These are phyloP conservation scores for Nomada lathburiana DNA, from an alignment of 2,888 invertebrate genomes.

Conservation along the genomic window DNA sequence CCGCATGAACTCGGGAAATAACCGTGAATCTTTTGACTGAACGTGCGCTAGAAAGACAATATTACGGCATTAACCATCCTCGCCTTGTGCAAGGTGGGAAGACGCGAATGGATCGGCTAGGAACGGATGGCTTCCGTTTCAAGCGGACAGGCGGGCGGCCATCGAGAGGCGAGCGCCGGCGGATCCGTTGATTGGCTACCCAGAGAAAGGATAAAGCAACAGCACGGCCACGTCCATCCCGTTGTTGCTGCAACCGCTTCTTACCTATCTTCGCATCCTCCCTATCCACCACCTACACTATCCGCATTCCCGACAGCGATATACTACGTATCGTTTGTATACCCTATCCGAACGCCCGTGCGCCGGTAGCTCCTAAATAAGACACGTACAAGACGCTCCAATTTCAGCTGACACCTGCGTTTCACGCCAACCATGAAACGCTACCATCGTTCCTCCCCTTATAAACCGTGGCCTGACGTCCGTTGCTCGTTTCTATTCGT, in stretches of 20 bases:
- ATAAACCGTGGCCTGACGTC: conserved; percentile 3
- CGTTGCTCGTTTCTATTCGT: conserved; percentile 23
- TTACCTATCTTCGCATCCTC: conserved; percentile 40
- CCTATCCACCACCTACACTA: conserved; percentile 21
- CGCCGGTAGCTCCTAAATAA: conserved; percentile 76
- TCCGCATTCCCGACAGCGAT: conserved; percentile 65
- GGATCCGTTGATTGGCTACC: conserved; percentile 73
- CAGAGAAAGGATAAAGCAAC: conserved; percentile 61
- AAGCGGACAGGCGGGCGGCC: conserved; percentile 69
- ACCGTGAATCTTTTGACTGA: conserved; percentile 51
- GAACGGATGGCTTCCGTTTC: conserved; percentile 71
- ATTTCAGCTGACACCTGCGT: conserved; percentile 81
- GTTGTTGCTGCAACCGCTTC: conserved; percentile 56
- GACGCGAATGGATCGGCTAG: conserved; percentile 61
- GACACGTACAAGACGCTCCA: conserved; percentile 82
- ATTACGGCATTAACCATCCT: conserved; percentile 59
- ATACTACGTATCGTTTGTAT: conserved; percentile 77
- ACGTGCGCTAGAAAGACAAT: conserved; percentile 51
- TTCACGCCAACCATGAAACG: conserved; percentile 72
- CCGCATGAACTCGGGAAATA: conserved; percentile 9
- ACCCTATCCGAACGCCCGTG: conserved; percentile 60
- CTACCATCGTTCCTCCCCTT: conserved; percentile 47
- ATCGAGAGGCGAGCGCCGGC: conserved; percentile 61
- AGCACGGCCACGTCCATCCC: conserved; percentile 57
- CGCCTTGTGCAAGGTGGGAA: conserved; percentile 46